Evolutionary conservation across 2,113 vertebrate species (phyloP).

Genomic region (Felis catus): F.catus_Fca126_mat1.0 CM031412.1:171116001-171116500

Average conservation of each 20-base stretch:
- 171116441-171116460: not conserved
- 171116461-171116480: not conserved
- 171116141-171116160: not conserved
- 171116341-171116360: conserved; percentile 16
- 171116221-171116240: not conserved
- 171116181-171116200: not conserved
- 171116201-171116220: not conserved
- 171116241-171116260: not conserved
- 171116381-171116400: not conserved
- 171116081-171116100: not conserved
- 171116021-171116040: not conserved
- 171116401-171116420: not conserved
- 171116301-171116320: not conserved
- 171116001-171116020: conserved; percentile 45
- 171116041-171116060: not conserved
- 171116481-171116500: conserved; percentile 37
- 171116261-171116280: not conserved
- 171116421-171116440: not conserved
- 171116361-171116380: conserved; percentile 9
- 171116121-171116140: not conserved
- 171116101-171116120: not conserved
- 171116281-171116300: not conserved
- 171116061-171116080: not conserved
- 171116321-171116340: not conserved
- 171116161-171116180: not conserved